Conservation (phyloP, 1,140 invertebrate species). For the Pseudomyrmex sp. region DNA sequence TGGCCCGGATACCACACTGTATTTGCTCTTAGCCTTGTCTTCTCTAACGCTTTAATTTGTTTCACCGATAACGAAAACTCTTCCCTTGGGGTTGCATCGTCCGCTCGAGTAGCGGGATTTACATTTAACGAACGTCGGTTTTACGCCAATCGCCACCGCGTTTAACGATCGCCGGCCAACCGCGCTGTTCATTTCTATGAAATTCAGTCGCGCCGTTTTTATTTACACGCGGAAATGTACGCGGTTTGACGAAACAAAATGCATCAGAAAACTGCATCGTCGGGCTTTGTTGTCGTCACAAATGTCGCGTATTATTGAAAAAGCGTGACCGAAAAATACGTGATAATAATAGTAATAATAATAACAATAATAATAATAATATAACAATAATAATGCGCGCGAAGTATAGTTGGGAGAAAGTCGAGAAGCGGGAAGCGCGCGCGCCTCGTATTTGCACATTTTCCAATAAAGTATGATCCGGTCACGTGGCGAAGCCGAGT, state of each 20-base stretch:
- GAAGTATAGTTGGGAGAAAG: slow-evolving; percentile 12
- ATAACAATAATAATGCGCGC: neutral
- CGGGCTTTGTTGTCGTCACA: slow-evolving; percentile 1
- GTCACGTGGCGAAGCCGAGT: slow-evolving; percentile 79
- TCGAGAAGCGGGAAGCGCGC: neutral
- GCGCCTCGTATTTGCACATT: slow-evolving; percentile 81
- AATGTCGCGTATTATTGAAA: slow-evolving; percentile 33
- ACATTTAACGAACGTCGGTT: too few relatives aligned
- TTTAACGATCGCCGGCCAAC: neutral
- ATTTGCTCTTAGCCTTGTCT: slow-evolving; percentile 16
- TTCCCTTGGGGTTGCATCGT: slow-evolving; percentile 7
- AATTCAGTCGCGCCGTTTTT: slow-evolving; percentile 55
- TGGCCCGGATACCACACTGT: neutral
- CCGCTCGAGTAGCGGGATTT: slow-evolving; percentile 13
- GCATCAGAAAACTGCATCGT: slow-evolving; percentile 35
- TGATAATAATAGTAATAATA: slow-evolving; percentile 27
- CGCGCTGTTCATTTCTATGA: slow-evolving; percentile 29
- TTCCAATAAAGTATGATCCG: slow-evolving; percentile 83
- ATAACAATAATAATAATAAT: too few relatives aligned
- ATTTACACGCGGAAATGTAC: slow-evolving; percentile 36
- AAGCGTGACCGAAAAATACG: slow-evolving; percentile 24
- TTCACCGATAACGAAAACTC: neutral
- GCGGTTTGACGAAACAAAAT: slow-evolving; percentile 40
- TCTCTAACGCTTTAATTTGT: slow-evolving; percentile 30
- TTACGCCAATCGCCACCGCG: neutral